Conservation (phyloP, 1,140 invertebrate genomes). For the Monochamus saltuarius region DNA sequence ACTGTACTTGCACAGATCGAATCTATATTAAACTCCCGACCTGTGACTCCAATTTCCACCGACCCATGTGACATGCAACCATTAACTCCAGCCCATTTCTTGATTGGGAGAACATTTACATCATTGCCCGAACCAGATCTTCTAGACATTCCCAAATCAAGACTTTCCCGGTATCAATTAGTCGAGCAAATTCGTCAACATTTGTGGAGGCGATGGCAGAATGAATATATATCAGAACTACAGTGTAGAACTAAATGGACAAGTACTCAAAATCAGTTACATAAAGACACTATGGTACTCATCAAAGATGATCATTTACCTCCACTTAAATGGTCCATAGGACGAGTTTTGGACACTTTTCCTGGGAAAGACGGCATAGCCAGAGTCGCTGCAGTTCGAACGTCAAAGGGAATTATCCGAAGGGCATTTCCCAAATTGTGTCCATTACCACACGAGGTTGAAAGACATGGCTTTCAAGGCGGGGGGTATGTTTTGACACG, state of each 20-base stretch:
- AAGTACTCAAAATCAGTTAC: neutral
- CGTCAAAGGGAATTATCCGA: constrained; percentile 28
- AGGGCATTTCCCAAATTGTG: neutral
- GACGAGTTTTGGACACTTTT: constrained; percentile 34
- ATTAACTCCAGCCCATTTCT: constrained; percentile 34
- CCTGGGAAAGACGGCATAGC: constrained; percentile 35
- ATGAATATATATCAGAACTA: constrained; percentile 36
- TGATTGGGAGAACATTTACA: constrained; percentile 27
- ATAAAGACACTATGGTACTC: neutral
- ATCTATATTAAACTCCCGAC: constrained; percentile 30
- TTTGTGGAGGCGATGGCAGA: constrained; percentile 39
- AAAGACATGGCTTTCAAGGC: too few species aligned
- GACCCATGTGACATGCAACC: constrained; percentile 27
- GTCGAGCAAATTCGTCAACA: constrained; percentile 27
- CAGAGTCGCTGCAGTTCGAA: constrained; percentile 38
- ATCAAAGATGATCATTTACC: neutral
- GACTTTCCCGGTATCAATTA: constrained; percentile 17
- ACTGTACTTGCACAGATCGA: constrained; percentile 37
- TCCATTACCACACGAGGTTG: too few species aligned
- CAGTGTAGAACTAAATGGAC: constrained; percentile 1
- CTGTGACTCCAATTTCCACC: constrained; percentile 22
- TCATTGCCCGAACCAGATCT: constrained; percentile 19
- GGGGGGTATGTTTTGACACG: too few species aligned
- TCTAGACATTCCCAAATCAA: neutral
- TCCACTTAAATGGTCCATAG: constrained; percentile 35